Evolutionary conservation across 1,140 invertebrate genomes (phyloP), one percentile per base, ranked within the genome.

Genomic region (Samia ricini): DNA sequence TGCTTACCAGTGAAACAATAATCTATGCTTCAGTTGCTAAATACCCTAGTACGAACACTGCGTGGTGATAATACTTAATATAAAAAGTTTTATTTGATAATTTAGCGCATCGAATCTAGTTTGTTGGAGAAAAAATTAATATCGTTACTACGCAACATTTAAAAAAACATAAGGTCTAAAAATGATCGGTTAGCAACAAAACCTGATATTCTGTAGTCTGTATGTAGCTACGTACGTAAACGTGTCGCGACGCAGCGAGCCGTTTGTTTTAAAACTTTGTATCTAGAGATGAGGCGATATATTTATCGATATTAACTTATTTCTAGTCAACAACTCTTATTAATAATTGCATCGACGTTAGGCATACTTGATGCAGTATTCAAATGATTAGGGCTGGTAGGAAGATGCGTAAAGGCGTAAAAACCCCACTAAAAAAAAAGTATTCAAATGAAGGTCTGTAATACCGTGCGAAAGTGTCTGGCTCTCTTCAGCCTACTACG

Each of bases 91-190:
- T 42, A 42, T 42, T 42, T 42, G 33, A 15, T 42, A 42, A 42
- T 42, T 42, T 42, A 42, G 10, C 33, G 33, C 33, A 12, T 42
- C 33, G 33, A 42, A 42, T 42, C 33, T 12, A 42, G 8, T 42
- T 42, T 42, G 1, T 42, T 42, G 6, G 29, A 8, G 21, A 10
- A 36, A 20, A 57, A 36, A 57, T 36, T n/a, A 36, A 57, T 60
- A 36, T 67, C 61, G 68, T 69, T 63, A 64, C 61, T 56, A 61
- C 55, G 69, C 51, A 55, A 56, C 57, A 52, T 57, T 42, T 61
- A 68, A 63, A 69, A 72, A n/a, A n/a, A 63, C 67, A 69, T 71
- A 36, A 69, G 63, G 57, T 73, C 68, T 76, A 71, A 73, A 72
- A 70, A 76, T 76, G 70, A 36, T 33, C 60, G 64, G 58, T 51